Evolutionary conservation across 2,797 vertebrate genomes (phyloP).

Genomic region (Poecile montanus): DNA sequence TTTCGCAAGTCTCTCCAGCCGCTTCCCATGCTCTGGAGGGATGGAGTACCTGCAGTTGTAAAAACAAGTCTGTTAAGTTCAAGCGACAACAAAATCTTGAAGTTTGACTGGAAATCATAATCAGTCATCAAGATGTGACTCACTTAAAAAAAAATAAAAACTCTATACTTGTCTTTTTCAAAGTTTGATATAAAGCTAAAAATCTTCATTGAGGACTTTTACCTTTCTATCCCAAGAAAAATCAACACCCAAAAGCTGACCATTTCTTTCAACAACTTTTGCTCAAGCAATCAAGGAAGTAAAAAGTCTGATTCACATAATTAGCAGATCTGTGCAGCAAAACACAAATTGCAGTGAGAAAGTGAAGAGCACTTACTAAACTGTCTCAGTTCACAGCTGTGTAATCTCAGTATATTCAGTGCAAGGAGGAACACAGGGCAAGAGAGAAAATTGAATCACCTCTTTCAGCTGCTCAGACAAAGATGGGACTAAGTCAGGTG

Average conservation of each 20-base stretch:
- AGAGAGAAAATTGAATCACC: not conserved
- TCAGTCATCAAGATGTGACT: not conserved
- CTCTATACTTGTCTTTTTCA: not conserved
- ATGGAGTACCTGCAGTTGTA: constrained; percentile 87
- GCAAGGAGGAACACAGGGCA: not conserved
- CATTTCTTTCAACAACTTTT: not conserved
- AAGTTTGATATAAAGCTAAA: not conserved
- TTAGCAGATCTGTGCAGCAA: not conserved
- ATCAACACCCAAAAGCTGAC: not conserved
- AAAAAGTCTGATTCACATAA: not conserved
- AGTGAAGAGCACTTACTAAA: not conserved
- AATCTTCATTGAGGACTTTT: not conserved
- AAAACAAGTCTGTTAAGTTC: not conserved
- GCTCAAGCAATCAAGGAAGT: not conserved
- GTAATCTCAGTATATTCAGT: not conserved
- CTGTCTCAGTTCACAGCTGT: not conserved
- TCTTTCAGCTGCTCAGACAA: not conserved
- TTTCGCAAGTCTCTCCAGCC: constrained; percentile 94
- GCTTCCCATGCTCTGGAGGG: constrained; percentile 94
- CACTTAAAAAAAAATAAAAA: not conserved
- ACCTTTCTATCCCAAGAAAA: not conserved
- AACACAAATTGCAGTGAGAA: not conserved
- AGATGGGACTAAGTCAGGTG: not conserved
- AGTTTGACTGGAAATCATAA: not conserved
- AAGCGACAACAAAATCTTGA: not conserved